Conservation (phyloP, 2,888 invertebrate species). For the Megalurothrips usitatus region DNA sequence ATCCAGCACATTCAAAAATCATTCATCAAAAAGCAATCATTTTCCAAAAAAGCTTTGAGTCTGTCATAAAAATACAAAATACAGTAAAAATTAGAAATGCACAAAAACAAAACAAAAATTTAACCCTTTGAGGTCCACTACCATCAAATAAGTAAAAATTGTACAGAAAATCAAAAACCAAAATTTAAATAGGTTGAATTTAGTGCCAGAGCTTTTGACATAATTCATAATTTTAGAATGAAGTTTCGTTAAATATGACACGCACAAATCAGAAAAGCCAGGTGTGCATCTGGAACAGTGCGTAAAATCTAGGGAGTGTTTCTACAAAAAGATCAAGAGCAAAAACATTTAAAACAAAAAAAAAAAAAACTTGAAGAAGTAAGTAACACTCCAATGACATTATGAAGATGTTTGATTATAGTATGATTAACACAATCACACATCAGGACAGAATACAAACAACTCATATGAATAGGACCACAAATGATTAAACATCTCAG, state of each 20-base stretch:
- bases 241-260: not conserved
- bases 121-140: conserved; percentile 21
- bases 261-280: not conserved
- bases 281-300: not conserved
- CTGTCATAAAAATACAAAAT: conserved; percentile 26
- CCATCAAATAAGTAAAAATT: conserved; percentile 28
- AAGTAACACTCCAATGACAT: conserved; percentile 31
- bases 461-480: not conserved
- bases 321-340: not conserved
- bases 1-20: conserved; percentile 29
- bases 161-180: conserved; percentile 23
- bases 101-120: not conserved
- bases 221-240: not conserved
- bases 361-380: conserved; percentile 30
- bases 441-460: not conserved
- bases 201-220: not conserved
- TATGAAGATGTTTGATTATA: conserved; percentile 25
- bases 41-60: conserved; percentile 8
- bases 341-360: conserved; percentile 30
- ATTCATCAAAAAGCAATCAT: not conserved
- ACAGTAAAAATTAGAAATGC: conserved; percentile 7
- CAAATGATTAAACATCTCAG: conserved; percentile 5
- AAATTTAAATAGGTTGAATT: conserved; percentile 15
- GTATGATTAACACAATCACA: not conserved
- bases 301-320: not conserved